phyloP scores from a whole-genome alignment of 2,888 invertebrate genomes.

The Tetrapedia diversipes region DNA sequence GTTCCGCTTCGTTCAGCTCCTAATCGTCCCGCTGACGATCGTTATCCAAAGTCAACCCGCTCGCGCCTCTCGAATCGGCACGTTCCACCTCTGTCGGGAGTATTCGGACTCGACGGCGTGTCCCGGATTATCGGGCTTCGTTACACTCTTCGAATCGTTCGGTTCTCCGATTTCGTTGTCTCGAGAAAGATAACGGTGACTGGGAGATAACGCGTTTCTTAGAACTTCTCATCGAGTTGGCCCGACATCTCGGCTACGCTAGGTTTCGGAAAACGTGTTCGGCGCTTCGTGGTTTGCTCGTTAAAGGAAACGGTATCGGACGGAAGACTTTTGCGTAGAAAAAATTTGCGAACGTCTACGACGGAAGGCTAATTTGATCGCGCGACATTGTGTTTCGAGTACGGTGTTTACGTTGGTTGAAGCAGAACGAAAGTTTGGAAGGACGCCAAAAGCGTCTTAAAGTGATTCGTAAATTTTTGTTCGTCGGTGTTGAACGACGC shows the following conservation, averaged over 20 bases:
- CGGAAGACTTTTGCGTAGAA: too few relatives aligned
- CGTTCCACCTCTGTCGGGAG: not conserved
- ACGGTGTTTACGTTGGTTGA: conserved; percentile 66
- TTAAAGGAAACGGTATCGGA: not conserved
- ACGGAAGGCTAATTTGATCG: conserved; percentile 23
- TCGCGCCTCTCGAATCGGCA: conserved; percentile 1
- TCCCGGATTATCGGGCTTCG: not conserved
- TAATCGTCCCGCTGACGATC: conserved; percentile 25
- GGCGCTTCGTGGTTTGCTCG: not conserved
- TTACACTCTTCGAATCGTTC: not conserved
- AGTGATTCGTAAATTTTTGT: conserved; percentile 67
- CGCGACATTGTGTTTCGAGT: conserved; percentile 69
- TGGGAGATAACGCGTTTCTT: conserved; percentile 6
- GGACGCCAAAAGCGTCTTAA: conserved; percentile 57
- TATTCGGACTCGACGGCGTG: fast-evolving
- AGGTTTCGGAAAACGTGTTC: not conserved
- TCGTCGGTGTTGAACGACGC: conserved; percentile 27
- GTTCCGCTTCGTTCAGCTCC: not conserved
- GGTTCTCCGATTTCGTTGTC: conserved; percentile 16
- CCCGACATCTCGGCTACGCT: not conserved
- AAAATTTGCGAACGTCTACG: not conserved
- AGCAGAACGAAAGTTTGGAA: conserved; percentile 60
- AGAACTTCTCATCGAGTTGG: too few relatives aligned
- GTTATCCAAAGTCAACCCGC: conserved; percentile 11
- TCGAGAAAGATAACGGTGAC: not conserved